Evolutionary conservation across 2,113 vertebrate genomes (phyloP).

Genomic region (Scalopus aquaticus): DNA sequence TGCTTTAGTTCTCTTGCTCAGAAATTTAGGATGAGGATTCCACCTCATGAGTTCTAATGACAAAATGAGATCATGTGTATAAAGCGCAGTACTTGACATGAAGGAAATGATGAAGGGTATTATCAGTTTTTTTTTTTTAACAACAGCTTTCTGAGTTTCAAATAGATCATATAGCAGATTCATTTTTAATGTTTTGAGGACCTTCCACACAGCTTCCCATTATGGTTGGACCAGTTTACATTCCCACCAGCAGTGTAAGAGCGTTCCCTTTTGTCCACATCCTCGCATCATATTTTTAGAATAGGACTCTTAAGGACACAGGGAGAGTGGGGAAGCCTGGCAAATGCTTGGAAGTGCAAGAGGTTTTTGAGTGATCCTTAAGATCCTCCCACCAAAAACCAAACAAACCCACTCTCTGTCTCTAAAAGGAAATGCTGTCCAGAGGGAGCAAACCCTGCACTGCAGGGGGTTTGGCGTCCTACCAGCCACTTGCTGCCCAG

Average conservation of each 20-base stretch:
- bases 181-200: too few relatives aligned
- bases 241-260: too few relatives aligned
- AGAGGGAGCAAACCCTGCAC: background rate
- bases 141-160: background rate
- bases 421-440: too few relatives aligned
- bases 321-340: background rate
- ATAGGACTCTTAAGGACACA: background rate
- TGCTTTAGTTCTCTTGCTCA: background rate
- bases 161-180: too few relatives aligned
- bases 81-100: background rate
- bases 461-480: background rate
- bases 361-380: background rate
- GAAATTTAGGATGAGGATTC: background rate
- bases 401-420: background rate
- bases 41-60: background rate
- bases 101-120: background rate
- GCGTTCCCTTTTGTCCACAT: too few relatives aligned
- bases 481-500: background rate
- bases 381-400: background rate
- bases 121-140: background rate
- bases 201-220: too few relatives aligned
- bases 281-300: background rate
- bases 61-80: background rate
- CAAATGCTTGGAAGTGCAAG: background rate
- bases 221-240: too few relatives aligned